phyloP scores from a whole-genome alignment of 2,113 vertebrate species.

The Reinhardtius hippoglossoides region DNA sequence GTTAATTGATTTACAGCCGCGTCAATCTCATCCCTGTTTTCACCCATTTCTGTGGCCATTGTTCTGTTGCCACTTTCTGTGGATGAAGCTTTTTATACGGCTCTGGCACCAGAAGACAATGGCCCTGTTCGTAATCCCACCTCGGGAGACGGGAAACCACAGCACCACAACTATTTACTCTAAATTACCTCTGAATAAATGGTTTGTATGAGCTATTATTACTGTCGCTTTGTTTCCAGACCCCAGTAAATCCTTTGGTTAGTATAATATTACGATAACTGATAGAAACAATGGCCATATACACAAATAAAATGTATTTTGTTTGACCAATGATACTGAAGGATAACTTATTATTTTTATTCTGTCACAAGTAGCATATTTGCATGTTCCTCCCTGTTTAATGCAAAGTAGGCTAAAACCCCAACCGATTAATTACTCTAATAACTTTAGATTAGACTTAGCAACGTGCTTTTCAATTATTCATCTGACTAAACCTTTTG shows the following conservation, averaged over 20 bases:
- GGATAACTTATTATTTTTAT: background rate
- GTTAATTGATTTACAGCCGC: too few relatives aligned
- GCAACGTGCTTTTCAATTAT: conserved; percentile 21
- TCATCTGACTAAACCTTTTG: conserved; percentile 53
- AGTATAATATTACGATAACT: background rate
- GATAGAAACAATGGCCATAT: background rate
- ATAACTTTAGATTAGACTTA: conserved; percentile 13
- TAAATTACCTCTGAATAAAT: background rate
- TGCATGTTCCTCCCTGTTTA: conserved; percentile 36
- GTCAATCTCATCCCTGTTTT: background rate
- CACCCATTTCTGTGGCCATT: background rate
- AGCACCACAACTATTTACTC: background rate
- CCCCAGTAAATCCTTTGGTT: background rate
- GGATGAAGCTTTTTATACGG: background rate
- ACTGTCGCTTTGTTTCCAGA: too few relatives aligned
- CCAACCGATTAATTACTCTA: conserved; percentile 8
- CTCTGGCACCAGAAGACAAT: too few relatives aligned
- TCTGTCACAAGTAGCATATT: conserved; percentile 2
- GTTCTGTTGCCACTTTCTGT: background rate
- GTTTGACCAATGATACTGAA: background rate
- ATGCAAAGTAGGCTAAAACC: conserved; percentile 5
- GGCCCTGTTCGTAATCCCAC: background rate
- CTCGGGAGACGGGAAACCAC: background rate
- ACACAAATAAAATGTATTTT: conserved; percentile 10
- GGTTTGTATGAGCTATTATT: background rate